phyloP scores from a whole-genome alignment of 2,888 invertebrate genomes.

The Amiota mariae region DNA sequence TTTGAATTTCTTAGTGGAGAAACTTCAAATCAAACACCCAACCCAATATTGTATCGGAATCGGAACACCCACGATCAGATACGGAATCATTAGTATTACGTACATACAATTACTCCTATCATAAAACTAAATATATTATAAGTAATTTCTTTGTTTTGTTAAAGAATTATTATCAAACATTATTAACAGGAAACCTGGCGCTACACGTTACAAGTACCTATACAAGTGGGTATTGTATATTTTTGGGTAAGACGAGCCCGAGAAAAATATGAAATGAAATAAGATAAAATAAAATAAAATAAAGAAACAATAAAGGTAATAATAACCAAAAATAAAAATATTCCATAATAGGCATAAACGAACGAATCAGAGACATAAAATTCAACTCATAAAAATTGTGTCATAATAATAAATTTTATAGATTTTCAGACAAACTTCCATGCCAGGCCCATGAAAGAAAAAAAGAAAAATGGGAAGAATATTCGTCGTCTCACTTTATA shows the following conservation, averaged over 20 bases:
- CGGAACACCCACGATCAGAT: constrained; percentile 18
- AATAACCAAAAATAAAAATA: constrained; percentile 18
- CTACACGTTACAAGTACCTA: constrained; percentile 46
- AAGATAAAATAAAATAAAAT: no score
- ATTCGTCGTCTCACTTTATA: constrained; percentile 10
- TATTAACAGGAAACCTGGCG: constrained; percentile 63
- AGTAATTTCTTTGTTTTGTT: constrained; percentile 1
- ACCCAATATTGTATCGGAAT: neutral
- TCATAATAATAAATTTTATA: constrained; percentile 59
- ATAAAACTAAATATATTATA: constrained; percentile 12
- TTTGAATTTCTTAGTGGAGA: neutral
- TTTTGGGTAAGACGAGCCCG: neutral
- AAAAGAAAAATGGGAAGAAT: constrained; percentile 4
- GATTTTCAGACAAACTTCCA: constrained; percentile 7
- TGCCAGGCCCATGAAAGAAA: neutral
- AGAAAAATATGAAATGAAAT: neutral
- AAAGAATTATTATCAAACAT: constrained; percentile 21
- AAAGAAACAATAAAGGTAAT: constrained; percentile 11
- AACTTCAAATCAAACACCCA: neutral
- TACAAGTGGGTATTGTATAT: no score
- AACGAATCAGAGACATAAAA: constrained; percentile 48
- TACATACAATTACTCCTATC: constrained; percentile 17
- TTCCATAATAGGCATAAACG: constrained; percentile 41
- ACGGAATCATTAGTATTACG: constrained; percentile 1
- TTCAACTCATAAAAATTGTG: constrained; percentile 55